Evolutionary conservation across 1,140 invertebrate genomes (phyloP).

Genomic region (Limonius californicus): DNA sequence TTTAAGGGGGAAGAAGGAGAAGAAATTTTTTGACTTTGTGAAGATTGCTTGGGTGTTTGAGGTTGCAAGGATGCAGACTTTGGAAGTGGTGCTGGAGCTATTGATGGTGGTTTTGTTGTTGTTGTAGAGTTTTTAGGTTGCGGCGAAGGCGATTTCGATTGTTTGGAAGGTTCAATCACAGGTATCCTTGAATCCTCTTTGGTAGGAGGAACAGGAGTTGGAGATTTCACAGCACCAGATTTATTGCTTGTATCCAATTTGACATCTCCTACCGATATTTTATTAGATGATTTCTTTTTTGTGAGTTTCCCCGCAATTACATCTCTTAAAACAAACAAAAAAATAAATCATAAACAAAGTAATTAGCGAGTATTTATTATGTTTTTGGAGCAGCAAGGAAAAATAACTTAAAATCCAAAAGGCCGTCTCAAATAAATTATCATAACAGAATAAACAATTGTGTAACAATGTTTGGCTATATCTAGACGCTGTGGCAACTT

Average conservation of each 20-base stretch:
- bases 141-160: neutral
- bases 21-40: neutral
- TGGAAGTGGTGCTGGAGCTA: neutral
- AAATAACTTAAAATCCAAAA: too few relatives aligned
- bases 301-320: slow-evolving; percentile 27
- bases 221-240: slow-evolving; percentile 5
- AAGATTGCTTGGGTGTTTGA: neutral
- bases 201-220: slow-evolving; percentile 27
- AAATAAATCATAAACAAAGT: neutral
- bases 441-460: too few relatives aligned
- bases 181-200: slow-evolving; percentile 28
- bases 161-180: neutral
- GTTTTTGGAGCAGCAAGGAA: too few relatives aligned
- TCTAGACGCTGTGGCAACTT: too few relatives aligned
- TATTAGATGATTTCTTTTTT: too few relatives aligned
- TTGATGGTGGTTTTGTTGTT: slow-evolving; percentile 16
- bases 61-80: neutral
- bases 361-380: too few relatives aligned
- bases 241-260: neutral
- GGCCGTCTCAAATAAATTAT: too few relatives aligned
- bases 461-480: too few relatives aligned
- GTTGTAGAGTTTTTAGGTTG: slow-evolving; percentile 6
- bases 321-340: slow-evolving; percentile 36
- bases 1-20: neutral
- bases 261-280: too few relatives aligned